Evolutionary conservation across 2,113 vertebrate genomes (phyloP).

Genomic region (Heterotilapia buettikoferi): DNA sequence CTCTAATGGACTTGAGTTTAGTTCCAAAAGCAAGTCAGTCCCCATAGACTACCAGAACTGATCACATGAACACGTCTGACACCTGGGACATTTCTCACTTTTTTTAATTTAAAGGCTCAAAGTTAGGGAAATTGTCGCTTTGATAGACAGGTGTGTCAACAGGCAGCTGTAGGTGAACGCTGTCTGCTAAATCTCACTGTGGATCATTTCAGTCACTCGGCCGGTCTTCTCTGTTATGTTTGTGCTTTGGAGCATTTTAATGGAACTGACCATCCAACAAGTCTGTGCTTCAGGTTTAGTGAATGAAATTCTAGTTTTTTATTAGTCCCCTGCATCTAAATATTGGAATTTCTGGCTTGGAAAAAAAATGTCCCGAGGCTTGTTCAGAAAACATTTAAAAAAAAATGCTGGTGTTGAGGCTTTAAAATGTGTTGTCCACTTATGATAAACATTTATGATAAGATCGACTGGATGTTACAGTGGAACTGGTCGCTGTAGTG

Average conservation of each 20-base stretch:
- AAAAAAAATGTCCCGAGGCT: rapidly evolving
- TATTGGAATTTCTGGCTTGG: neutral
- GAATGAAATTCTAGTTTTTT: neutral
- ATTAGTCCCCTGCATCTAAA: neutral
- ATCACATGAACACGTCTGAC: neutral
- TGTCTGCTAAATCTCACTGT: neutral
- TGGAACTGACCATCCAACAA: neutral
- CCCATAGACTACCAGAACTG: neutral
- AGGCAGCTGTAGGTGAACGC: neutral
- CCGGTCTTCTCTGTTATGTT: neutral
- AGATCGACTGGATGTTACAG: neutral
- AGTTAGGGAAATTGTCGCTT: rapidly evolving
- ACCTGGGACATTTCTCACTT: neutral
- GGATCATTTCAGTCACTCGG: rapidly evolving
- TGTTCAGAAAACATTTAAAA: rapidly evolving
- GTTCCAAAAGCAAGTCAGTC: neutral
- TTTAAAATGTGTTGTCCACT: neutral
- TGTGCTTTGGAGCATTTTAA: neutral
- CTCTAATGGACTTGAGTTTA: neutral
- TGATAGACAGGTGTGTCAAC: neutral
- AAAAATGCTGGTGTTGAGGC: neutral
- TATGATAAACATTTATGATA: rapidly evolving
- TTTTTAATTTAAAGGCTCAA: neutral
- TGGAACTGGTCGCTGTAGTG: neutral
- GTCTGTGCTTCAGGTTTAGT: neutral